Conservation (phyloP, 2,888 invertebrate genomes). For the Fragum fragum region DNA sequence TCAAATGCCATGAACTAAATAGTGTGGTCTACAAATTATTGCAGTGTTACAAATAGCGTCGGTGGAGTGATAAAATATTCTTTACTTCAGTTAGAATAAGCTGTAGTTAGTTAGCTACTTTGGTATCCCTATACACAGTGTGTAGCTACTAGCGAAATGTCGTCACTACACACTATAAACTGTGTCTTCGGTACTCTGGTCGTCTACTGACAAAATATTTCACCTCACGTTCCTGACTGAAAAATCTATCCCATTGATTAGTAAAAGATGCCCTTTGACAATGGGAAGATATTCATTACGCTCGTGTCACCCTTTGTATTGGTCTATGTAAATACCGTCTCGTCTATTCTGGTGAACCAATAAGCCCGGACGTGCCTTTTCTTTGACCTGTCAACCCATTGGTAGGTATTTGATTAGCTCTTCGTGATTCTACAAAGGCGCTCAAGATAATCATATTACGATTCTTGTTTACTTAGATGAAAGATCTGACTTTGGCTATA, state of each 20-base stretch:
- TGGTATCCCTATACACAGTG: too few relatives aligned
- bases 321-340: constrained; percentile 19
- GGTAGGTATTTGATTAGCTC: constrained; percentile 9
- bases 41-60: too few relatives aligned
- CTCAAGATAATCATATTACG: constrained; percentile 3
- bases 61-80: too few relatives aligned
- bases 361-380: constrained; percentile 22
- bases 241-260: background rate
- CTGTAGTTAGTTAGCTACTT: too few relatives aligned
- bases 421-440: constrained; percentile 11
- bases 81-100: too few relatives aligned
- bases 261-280: background rate
- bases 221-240: background rate
- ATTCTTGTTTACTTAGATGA: background rate
- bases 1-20: too few relatives aligned
- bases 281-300: constrained; percentile 14
- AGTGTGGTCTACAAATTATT: too few relatives aligned
- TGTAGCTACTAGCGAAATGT: too few relatives aligned
- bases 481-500: background rate
- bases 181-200: too few relatives aligned
- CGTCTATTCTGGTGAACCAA: constrained; percentile 3
- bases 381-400: constrained; percentile 7
- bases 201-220: background rate
- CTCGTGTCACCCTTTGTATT: constrained; percentile 20
- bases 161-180: too few relatives aligned